Evolutionary conservation across 2,113 vertebrate species (phyloP).

Genomic region (Platysternon megacephalum): DNA sequence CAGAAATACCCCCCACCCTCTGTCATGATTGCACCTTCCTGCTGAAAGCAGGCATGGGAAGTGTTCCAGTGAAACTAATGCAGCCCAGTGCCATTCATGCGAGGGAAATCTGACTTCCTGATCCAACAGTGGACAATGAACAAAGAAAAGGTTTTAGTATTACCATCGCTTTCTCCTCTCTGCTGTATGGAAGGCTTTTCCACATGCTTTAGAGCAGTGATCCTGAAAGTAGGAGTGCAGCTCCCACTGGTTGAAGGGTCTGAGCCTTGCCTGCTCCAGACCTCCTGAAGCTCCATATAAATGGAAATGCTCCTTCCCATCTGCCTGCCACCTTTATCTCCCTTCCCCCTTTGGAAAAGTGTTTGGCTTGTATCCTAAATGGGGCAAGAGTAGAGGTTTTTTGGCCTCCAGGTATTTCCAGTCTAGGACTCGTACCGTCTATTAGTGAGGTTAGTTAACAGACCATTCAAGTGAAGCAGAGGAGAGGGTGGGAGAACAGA

Average conservation of each 20-base stretch:
- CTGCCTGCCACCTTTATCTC: background rate
- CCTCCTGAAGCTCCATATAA: background rate
- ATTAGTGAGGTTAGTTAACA: background rate
- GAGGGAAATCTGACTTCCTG: background rate
- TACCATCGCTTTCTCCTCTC: background rate
- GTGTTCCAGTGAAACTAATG: background rate
- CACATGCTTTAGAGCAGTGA: background rate
- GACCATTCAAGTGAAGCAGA: background rate
- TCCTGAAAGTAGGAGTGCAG: background rate
- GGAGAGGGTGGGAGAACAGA: background rate
- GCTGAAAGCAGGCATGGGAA: background rate
- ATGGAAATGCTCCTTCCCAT: background rate
- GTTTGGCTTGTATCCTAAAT: background rate
- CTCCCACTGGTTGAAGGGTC: background rate
- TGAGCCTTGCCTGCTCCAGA: background rate
- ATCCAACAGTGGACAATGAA: background rate
- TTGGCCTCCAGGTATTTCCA: background rate
- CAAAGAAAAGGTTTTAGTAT: background rate
- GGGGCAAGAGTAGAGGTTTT: background rate
- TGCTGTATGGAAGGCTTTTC: background rate
- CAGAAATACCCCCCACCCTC: background rate
- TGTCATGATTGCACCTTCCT: constrained; percentile 1
- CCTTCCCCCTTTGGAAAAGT: background rate
- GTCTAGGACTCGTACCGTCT: background rate
- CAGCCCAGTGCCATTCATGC: background rate